Evolutionary conservation across 1,140 invertebrate genomes (phyloP).

Genomic region (Ceratosolen fusciceps): DNA sequence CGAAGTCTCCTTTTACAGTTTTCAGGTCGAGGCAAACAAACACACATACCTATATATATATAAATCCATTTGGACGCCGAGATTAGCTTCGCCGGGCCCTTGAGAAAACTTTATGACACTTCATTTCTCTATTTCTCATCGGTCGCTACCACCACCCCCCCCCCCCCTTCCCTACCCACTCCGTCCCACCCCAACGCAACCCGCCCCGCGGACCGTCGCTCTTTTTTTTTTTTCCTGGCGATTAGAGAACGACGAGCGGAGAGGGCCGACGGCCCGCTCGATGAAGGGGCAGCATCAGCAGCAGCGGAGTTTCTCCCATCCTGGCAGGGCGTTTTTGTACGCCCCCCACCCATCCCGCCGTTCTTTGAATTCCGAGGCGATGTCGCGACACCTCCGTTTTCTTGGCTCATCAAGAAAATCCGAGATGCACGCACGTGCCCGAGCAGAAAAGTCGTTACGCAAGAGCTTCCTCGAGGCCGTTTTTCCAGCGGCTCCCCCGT

Average conservation of each 20-base stretch:
- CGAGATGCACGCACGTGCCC: neutral
- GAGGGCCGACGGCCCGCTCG: neutral
- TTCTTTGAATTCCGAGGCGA: too few relatives aligned
- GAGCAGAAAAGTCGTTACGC: too few relatives aligned
- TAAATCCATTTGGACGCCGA: constrained; percentile 14
- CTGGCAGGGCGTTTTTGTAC: neutral
- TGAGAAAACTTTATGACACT: constrained; percentile 22
- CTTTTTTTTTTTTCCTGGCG: too few relatives aligned
- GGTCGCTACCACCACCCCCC: neutral
- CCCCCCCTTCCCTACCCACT: neutral
- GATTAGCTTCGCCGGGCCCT: neutral
- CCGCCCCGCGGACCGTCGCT: neutral
- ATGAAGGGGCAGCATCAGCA: too few relatives aligned
- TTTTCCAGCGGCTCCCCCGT: too few relatives aligned
- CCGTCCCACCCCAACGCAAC: neutral
- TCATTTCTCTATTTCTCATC: constrained; percentile 30
- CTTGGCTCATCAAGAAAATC: neutral
- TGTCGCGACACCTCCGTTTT: neutral
- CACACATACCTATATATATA: neutral
- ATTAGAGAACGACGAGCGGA: too few relatives aligned
- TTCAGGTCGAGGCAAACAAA: constrained; percentile 21
- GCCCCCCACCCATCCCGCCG: neutral
- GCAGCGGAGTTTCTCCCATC: too few relatives aligned
- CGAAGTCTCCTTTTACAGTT: constrained; percentile 6
- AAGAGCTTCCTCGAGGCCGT: too few relatives aligned